Base-by-base conservation (phyloP, 2,113 vertebrate species). In the Lasiurus borealis region DNA sequence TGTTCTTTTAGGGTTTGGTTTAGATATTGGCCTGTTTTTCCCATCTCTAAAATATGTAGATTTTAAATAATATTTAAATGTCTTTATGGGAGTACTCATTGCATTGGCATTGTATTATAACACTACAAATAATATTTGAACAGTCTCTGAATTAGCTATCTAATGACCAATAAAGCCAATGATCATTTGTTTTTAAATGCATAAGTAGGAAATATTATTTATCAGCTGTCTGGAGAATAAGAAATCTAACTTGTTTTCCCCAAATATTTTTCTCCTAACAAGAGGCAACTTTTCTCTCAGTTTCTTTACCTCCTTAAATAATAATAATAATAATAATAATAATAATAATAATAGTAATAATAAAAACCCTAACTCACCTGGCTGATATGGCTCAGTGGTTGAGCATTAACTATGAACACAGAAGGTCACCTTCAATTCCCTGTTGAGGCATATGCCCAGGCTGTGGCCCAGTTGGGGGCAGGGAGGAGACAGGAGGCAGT, bases 31-130 rank as follows among this genome's bases (percentile, higher is more conserved):
- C 21, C 68, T 83, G 46, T 90, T 75, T 29, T 75, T 8, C 44
- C 73, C 16, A 3, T 16, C 31, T 15, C 66, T 46, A 31, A 76
- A 93, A 85, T 86, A 78, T 57, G 48, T 59, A 93, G 52, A 83
- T 92, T 48, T 96, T 77, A 93, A 87, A 77, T 88, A 86, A 84
- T 75, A 90, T 57, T 94, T 92, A 82, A 93, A 68, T 71, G 36
- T 13, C 62, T 83, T 95, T 54, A 75, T 57, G 31, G 72, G 78
- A 59, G 10, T 82, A 13, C 11, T 92, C 15, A 73, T 29, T 95
- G 50, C 44, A 93, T 50, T 76, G 81, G 23, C 90, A 92, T 68
- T 84, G 6, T 69, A 93, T 52, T 81, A 6, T 57, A 34, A 95
- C 91, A 90, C 88, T 85, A 25, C 59, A 88, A 93, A 62, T 69